These are phyloP conservation scores for Cydia splendana DNA, from an alignment of 1,140 invertebrate genomes.

Conservation along the genomic window DNA sequence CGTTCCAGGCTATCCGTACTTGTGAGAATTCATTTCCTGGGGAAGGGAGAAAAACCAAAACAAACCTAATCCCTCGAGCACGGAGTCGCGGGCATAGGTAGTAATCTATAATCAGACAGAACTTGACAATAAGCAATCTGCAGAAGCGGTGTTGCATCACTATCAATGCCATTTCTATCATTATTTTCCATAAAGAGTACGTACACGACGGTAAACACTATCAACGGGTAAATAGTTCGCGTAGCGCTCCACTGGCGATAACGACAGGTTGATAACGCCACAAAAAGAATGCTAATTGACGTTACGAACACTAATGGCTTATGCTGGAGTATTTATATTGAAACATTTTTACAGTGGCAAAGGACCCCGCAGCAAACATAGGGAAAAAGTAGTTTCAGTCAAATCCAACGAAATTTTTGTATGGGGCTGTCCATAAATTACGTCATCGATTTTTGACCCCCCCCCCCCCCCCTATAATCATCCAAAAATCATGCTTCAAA, in stretches of 20 bases:
- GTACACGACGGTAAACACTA: constrained; percentile 35
- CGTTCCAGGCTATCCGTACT: too few species aligned
- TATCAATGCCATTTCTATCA: neutral
- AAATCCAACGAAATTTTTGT: too few species aligned
- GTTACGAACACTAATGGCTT: constrained; percentile 5
- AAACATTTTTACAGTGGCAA: neutral
- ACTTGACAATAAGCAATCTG: neutral
- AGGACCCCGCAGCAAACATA: neutral
- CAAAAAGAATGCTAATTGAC: constrained; percentile 39
- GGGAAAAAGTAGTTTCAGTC: too few species aligned
- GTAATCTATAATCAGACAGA: constrained; percentile 3
- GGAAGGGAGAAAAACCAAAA: too few species aligned
- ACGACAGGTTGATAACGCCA: constrained; percentile 40
- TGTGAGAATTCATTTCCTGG: too few species aligned
- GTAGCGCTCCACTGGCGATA: constrained; percentile 41
- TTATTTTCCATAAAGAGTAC: neutral
- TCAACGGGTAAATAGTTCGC: constrained; percentile 41
- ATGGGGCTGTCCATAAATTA: too few species aligned
- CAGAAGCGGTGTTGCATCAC: neutral
- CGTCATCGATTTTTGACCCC: too few species aligned
- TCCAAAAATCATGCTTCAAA: too few species aligned
- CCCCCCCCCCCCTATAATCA: too few species aligned
- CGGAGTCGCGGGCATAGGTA: neutral
- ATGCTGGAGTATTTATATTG: neutral
- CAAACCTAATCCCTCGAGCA: too few species aligned